These are phyloP conservation scores for Acanthiza pusilla DNA, from an alignment of 2,797 vertebrate genomes.

Conservation along the genomic window DNA sequence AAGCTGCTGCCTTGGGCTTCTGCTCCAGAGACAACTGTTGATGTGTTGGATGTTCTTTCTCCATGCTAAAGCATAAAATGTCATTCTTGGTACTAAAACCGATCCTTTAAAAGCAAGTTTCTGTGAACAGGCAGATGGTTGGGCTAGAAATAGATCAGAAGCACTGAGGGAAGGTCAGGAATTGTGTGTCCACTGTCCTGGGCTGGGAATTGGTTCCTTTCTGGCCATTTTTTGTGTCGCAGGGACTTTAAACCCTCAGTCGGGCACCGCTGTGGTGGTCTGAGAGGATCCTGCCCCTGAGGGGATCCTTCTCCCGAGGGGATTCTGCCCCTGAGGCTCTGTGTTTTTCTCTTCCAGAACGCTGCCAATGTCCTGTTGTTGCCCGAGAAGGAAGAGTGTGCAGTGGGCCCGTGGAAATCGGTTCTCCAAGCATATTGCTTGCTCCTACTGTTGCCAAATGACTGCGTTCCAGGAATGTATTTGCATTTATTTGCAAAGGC, in stretches of 20 bases:
- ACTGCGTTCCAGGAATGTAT: constrained; percentile 44
- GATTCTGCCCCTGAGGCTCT: neutral
- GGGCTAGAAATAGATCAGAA: neutral
- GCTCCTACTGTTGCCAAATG: constrained; percentile 62
- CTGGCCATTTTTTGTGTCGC: rapidly evolving
- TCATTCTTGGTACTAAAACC: neutral
- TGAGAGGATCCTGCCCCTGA: neutral
- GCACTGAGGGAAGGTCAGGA: neutral
- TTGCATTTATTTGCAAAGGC: constrained; percentile 67
- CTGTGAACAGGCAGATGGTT: neutral
- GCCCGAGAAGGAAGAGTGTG: constrained; percentile 29
- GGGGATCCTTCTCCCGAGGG: neutral
- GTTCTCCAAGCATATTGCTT: constrained; percentile 80
- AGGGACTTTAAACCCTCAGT: neutral
- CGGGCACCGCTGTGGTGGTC: neutral
- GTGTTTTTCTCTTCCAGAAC: constrained; percentile 21
- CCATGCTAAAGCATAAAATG: neutral
- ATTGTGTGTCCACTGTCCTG: neutral
- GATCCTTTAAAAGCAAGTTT: neutral
- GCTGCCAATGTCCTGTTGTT: constrained; percentile 27
- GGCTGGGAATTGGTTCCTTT: neutral
- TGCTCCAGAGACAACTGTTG: neutral
- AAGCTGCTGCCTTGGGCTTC: neutral
- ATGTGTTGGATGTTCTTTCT: neutral
- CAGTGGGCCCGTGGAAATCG: constrained; percentile 52